Base-by-base conservation (phyloP, 2,113 vertebrate species). In the Gorsachius goisagi region DNA sequence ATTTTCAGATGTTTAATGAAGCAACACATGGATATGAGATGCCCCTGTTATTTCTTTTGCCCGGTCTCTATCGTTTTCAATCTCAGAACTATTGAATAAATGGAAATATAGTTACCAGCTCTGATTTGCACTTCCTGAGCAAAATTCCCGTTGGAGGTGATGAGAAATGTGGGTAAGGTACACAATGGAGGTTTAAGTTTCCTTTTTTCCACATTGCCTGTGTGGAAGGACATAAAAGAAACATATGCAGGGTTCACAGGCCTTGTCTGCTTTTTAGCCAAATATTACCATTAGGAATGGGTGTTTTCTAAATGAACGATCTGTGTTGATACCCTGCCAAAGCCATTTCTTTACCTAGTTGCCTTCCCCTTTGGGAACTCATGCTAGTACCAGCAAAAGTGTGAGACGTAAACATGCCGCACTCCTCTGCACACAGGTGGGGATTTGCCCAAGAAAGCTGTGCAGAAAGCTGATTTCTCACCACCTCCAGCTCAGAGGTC, bases 1-100 rank as follows among this genome's bases (percentile, higher is more conserved):
- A 2, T 93, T 97, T 95, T 95, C 89, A 93, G 81, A 78, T 88
- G 92, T 82, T 94, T 94, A 96, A 97, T 91, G 96, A 95, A 95
- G 90, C 86, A 18, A 93, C 60, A 85, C 81, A 81, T 58, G 80
- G 88, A 64, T 93, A 93, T 44, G 74, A 85, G 74, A 85, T 62
- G 83, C 59, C 62, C 80, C 47, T 76, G 77, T 50, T 88, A 95
- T 80, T 91, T 95, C 78, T 93, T 82, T 89, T 80, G 58, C 67
- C 37, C 62, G 76, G 45, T 24, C 50, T 91, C 86, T 85, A 85
- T 62, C 3, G 0, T 73, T 94, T 93, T 79, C 90, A 83, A 91
- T 88, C 74, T 95, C 63, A 74, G 71, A 88, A 71, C n/a, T 74
- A 69, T 39, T 88, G 72, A 77, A 89, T 52, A 85, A 95, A 97